Evolutionary conservation across 2,888 invertebrate species (phyloP).

Genomic region (Orthonevra nobilis): DNA sequence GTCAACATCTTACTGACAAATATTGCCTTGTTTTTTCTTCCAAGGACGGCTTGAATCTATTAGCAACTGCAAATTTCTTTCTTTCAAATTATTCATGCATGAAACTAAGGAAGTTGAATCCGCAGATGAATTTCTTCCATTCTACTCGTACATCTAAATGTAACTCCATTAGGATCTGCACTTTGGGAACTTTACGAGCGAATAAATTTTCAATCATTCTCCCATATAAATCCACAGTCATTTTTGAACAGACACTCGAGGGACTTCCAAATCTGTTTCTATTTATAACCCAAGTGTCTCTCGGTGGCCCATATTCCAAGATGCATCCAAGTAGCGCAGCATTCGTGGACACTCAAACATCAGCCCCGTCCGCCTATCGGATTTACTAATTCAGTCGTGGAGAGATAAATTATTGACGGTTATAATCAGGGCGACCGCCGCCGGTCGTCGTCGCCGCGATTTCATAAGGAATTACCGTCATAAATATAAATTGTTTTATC

Average conservation of each 20-base stretch:
- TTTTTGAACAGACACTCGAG: neutral
- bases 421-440: constrained; percentile 19
- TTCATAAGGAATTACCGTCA: constrained; percentile 40
- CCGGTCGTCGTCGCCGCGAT: constrained; percentile 32
- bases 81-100: no score
- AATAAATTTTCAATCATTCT: constrained; percentile 43
- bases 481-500: constrained; percentile 60
- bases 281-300: constrained; percentile 14
- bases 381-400: constrained; percentile 23
- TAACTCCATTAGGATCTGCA: constrained; percentile 1
- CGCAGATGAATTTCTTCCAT: no score
- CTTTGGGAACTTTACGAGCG: constrained; percentile 25
- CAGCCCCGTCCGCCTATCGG: neutral
- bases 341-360: neutral
- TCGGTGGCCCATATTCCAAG: constrained; percentile 16
- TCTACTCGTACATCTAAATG: no score
- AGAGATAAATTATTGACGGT: constrained; percentile 49
- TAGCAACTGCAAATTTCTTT: no score
- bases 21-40: no score
- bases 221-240: neutral
- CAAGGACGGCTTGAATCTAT: no score
- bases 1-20: no score
- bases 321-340: neutral
- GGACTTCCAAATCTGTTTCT: constrained; percentile 10
- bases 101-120: no score